Evolutionary conservation across 2,113 vertebrate species (phyloP).

Genomic region (Myanophis thanlyinensis): DNA sequence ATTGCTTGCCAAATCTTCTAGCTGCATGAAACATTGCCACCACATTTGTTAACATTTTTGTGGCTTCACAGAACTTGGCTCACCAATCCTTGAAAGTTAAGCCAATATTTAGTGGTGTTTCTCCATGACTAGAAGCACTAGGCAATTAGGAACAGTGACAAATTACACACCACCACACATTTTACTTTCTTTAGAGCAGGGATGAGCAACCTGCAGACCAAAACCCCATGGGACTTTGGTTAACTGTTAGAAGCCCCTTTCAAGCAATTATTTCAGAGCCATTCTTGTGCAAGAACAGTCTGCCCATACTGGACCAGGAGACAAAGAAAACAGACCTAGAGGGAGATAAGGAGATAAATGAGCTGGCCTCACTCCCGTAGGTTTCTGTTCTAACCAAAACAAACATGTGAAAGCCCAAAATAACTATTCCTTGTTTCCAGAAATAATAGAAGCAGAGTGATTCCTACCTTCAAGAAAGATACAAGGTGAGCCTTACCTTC

Average conservation of each 20-base stretch:
- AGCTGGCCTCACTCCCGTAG: background rate
- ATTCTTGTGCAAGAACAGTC: background rate
- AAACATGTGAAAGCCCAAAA: background rate
- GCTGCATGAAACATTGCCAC: background rate
- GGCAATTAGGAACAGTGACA: background rate
- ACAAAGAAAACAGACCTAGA: background rate
- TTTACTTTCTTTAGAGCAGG: background rate
- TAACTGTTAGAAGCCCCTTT: background rate
- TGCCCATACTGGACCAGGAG: background rate
- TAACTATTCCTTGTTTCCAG: background rate
- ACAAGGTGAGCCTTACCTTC: background rate
- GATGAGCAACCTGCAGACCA: background rate
- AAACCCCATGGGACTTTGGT: background rate
- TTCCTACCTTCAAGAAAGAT: background rate
- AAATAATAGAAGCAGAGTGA: background rate
- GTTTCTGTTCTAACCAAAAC: background rate
- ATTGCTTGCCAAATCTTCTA: background rate
- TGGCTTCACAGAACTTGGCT: constrained; percentile 4
- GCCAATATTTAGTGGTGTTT: background rate
- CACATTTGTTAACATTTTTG: background rate
- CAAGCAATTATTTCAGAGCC: background rate
- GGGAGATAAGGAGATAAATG: background rate
- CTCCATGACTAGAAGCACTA: background rate
- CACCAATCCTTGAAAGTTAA: constrained; percentile 6
- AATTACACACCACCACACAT: background rate